Conservation (phyloP, 2,888 invertebrate species). For the Hoplodrina ambigua region DNA sequence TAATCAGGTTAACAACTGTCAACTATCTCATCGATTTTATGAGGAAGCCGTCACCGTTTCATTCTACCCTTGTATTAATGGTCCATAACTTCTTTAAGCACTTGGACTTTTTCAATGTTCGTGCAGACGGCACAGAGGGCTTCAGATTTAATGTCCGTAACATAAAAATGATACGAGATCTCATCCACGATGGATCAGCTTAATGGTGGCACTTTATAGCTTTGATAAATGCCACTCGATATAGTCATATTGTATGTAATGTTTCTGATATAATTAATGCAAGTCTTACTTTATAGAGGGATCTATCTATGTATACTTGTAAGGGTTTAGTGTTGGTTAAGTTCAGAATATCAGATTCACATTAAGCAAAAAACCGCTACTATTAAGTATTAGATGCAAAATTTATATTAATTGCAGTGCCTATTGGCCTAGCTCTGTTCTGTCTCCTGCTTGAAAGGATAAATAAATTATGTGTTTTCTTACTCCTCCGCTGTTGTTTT, state of each 20-base stretch:
- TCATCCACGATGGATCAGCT: constrained; percentile 63
- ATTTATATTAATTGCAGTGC: background rate
- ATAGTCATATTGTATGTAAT: constrained; percentile 67
- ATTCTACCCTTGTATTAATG: constrained; percentile 47
- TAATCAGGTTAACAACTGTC: constrained; percentile 16
- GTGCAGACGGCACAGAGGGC: constrained; percentile 48
- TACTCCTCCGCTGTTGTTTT: background rate
- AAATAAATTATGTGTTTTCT: background rate
- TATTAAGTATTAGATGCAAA: too few relatives aligned
- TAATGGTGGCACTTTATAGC: constrained; percentile 70
- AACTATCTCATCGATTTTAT: constrained; percentile 33
- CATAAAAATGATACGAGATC: constrained; percentile 75
- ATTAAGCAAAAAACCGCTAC: too few relatives aligned
- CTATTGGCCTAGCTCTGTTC: background rate
- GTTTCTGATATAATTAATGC: constrained; percentile 26
- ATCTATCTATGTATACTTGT: background rate
- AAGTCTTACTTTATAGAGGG: background rate
- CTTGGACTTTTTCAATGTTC: constrained; percentile 51
- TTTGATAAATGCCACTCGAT: constrained; percentile 73
- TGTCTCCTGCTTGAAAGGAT: background rate
- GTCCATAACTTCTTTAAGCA: constrained; percentile 51
- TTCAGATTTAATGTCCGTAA: constrained; percentile 62
- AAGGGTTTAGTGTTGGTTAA: too few relatives aligned
- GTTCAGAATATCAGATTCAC: too few relatives aligned
- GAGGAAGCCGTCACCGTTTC: constrained; percentile 35